These are phyloP conservation scores for Euschistus heros DNA, from an alignment of 1,140 invertebrate species.

Conservation along the genomic window DNA sequence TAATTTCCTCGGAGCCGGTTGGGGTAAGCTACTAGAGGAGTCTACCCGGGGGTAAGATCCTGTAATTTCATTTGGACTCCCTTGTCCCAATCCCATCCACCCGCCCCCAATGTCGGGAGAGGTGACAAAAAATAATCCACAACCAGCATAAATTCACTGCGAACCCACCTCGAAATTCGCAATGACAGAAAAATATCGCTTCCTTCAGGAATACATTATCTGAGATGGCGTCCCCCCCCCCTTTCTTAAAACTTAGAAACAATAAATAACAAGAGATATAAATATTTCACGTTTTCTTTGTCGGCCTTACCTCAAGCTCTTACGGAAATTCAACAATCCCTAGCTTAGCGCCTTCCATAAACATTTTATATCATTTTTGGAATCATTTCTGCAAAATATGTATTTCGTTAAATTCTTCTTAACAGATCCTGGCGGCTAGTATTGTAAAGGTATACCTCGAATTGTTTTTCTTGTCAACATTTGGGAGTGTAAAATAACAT, in stretches of 20 bases:
- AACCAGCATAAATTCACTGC: constrained; percentile 2
- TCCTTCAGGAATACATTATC: constrained; percentile 5
- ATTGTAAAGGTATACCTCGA: too few relatives aligned
- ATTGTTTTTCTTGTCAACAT: too few relatives aligned
- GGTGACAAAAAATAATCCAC: constrained; percentile 8
- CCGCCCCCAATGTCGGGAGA: not conserved
- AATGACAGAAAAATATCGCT: constrained; percentile 8
- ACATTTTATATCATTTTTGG: too few relatives aligned
- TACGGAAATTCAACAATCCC: too few relatives aligned
- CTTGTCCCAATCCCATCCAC: not conserved
- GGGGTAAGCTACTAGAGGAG: not conserved
- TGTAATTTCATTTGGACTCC: constrained; percentile 8
- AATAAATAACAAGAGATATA: constrained; percentile 7
- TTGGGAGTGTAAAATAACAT: too few relatives aligned
- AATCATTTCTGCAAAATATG: too few relatives aligned
- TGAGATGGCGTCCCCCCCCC: not conserved
- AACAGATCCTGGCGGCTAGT: too few relatives aligned
- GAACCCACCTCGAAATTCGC: constrained; percentile 5
- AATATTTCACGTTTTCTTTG: constrained; percentile 5
- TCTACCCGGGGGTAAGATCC: not conserved
- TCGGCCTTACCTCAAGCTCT: too few relatives aligned
- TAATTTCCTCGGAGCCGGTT: not conserved
- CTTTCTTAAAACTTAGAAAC: constrained; percentile 8
- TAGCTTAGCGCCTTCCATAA: too few relatives aligned
- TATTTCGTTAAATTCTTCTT: too few relatives aligned